Percentiles rank a stretch among this genome's conserved stretches.
These are phyloP conservation scores for Netelia fuscicornis DNA, from an alignment of 2,888 invertebrate species.

Conservation along the genomic window DNA sequence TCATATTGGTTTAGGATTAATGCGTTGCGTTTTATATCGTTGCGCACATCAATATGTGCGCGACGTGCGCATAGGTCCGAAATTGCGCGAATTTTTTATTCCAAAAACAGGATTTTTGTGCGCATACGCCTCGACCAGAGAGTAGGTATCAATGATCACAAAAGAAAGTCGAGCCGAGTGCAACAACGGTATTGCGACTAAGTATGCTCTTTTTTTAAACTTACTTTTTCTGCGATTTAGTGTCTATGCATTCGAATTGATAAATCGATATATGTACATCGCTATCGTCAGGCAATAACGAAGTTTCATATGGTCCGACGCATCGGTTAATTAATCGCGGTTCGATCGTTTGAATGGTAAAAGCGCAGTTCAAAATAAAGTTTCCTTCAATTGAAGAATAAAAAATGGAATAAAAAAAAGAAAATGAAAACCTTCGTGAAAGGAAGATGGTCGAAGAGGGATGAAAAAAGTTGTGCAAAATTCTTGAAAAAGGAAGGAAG, in stretches of 20 bases:
- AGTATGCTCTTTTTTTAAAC: slow-evolving; percentile 19
- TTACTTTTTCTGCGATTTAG: slow-evolving; percentile 7
- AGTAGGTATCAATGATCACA: background rate
- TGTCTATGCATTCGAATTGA: slow-evolving; percentile 33
- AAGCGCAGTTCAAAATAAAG: no score
- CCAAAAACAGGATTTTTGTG: background rate
- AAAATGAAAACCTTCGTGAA: background rate
- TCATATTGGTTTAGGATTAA: no score
- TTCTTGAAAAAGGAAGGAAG: background rate
- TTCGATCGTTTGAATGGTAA: slow-evolving; percentile 36
- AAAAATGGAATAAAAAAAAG: slow-evolving; percentile 24
- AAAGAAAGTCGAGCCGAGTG: background rate
- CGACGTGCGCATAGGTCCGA: no score
- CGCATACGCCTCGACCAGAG: background rate
- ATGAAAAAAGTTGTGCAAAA: slow-evolving; percentile 22
- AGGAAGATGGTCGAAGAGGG: background rate
- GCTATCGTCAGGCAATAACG: slow-evolving; percentile 47
- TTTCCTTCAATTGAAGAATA: slow-evolving; percentile 17
- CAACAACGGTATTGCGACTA: slow-evolving; percentile 10
- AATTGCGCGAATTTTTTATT: background rate
- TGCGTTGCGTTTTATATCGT: no score
- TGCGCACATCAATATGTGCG: no score
- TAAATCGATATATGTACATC: slow-evolving; percentile 26
- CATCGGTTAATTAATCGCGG: slow-evolving; percentile 65
- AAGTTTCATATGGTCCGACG: slow-evolving; percentile 56